Conservation (phyloP, 2,888 invertebrate species). For the Dryomyza anilis region DNA sequence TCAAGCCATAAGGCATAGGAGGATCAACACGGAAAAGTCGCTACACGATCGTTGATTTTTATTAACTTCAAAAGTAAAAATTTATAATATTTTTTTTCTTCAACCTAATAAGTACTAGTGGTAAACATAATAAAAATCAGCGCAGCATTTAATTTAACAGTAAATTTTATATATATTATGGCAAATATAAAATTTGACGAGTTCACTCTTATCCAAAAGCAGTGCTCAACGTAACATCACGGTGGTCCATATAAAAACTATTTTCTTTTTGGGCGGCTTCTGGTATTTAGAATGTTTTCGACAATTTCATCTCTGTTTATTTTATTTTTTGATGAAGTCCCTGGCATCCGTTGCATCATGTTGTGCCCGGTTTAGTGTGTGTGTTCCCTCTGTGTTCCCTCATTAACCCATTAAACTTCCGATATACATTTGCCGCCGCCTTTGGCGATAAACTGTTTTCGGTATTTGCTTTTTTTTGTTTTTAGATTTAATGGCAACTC, state of each 20-base stretch:
- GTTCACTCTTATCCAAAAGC: no score
- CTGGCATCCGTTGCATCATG: background rate
- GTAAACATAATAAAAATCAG: constrained; percentile 4
- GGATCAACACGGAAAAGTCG: background rate
- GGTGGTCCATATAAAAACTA: background rate
- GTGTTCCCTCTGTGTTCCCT: constrained; percentile 15
- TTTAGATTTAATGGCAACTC: constrained; percentile 31
- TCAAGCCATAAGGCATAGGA: background rate
- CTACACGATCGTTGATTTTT: no score
- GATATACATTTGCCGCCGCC: constrained; percentile 30
- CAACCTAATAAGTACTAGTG: background rate
- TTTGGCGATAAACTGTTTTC: constrained; percentile 27
- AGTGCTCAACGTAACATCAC: background rate
- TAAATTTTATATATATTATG: constrained; percentile 5
- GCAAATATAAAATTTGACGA: no score
- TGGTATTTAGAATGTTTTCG: constrained; percentile 7
- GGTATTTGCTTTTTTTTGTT: constrained; percentile 4
- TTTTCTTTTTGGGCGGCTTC: constrained; percentile 10
- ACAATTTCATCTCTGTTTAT: constrained; percentile 14
- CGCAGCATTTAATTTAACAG: constrained; percentile 14
- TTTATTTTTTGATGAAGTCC: constrained; percentile 13
- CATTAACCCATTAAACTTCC: constrained; percentile 41
- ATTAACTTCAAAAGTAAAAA: background rate
- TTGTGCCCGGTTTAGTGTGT: background rate
- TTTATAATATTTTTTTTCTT: background rate